These are phyloP conservation scores for Glossophaga mutica DNA, from an alignment of 2,797 vertebrate species.

Conservation along the genomic window DNA sequence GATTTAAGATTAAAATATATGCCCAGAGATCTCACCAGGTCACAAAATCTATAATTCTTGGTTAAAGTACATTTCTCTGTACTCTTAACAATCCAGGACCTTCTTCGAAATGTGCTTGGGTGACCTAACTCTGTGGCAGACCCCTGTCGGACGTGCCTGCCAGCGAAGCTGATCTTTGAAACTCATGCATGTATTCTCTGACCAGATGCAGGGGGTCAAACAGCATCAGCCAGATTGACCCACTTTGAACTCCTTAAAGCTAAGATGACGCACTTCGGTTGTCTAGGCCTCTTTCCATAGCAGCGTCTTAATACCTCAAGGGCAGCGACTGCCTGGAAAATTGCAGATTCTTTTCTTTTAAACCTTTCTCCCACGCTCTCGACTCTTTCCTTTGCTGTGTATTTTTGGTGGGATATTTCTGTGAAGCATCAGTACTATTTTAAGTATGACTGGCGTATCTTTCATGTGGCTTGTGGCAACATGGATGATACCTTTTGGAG, in stretches of 20 bases:
- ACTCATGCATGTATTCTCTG: background rate
- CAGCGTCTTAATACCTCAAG: slow-evolving; percentile 8
- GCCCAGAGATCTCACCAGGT: background rate
- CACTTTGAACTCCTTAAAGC: slow-evolving; percentile 40
- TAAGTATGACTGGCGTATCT: slow-evolving; percentile 60
- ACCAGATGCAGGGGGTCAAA: background rate
- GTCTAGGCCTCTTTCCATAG: background rate
- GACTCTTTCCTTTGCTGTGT: background rate
- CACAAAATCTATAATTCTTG: background rate
- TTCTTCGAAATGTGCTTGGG: background rate
- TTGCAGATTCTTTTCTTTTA: background rate
- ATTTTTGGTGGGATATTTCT: slow-evolving; percentile 36
- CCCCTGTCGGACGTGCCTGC: background rate
- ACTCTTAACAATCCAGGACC: background rate
- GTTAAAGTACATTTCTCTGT: background rate
- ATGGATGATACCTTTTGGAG: slow-evolving; percentile 55
- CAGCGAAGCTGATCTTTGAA: background rate
- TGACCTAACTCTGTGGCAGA: background rate
- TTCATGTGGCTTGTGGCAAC: slow-evolving; percentile 49
- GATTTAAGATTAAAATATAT: background rate
- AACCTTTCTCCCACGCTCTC: background rate
- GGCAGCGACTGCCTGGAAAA: slow-evolving; percentile 46
- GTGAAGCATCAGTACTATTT: slow-evolving; percentile 31
- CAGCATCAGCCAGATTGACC: background rate
- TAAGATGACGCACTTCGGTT: background rate